Evolutionary conservation across 2,113 vertebrate genomes (phyloP).

Genomic region (Potamarius usumacintae): DNA sequence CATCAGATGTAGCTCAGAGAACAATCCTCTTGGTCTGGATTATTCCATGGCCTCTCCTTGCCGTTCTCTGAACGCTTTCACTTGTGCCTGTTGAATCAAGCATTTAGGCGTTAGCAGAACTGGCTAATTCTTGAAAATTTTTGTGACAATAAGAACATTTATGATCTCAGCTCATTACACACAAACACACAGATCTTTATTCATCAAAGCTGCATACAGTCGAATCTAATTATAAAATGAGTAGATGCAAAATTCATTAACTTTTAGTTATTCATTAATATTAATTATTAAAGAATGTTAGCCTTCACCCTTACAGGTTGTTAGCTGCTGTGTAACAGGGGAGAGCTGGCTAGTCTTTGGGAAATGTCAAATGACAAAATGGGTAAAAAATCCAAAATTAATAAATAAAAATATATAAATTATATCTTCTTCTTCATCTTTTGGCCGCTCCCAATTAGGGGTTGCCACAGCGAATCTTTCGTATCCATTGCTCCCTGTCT

Average conservation of each 20-base stretch:
- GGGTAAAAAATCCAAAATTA: too few relatives aligned
- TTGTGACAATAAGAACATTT: not conserved
- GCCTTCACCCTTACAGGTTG: too few relatives aligned
- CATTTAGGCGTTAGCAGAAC: not conserved
- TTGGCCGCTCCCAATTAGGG: too few relatives aligned
- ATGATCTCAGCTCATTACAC: not conserved
- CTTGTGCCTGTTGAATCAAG: conserved; percentile 68
- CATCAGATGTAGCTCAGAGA: not conserved
- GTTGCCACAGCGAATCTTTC: too few relatives aligned
- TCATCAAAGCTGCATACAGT: not conserved
- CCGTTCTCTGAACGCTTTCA: conserved; percentile 75
- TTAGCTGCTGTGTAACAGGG: too few relatives aligned
- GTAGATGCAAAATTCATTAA: not conserved
- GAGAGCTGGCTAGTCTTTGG: too few relatives aligned
- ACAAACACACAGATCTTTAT: not conserved
- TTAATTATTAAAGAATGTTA: too few relatives aligned
- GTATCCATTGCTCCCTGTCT: too few relatives aligned
- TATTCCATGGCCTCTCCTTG: conserved; percentile 78
- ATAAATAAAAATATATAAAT: too few relatives aligned
- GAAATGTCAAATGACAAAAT: not conserved
- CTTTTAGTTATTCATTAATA: not conserved
- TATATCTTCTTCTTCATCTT: too few relatives aligned
- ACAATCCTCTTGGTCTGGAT: not conserved
- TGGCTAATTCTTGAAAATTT: not conserved
- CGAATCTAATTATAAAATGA: not conserved